Evolutionary conservation across 1,140 invertebrate species (phyloP).

Genomic region (Steinernema khuongi): DNA sequence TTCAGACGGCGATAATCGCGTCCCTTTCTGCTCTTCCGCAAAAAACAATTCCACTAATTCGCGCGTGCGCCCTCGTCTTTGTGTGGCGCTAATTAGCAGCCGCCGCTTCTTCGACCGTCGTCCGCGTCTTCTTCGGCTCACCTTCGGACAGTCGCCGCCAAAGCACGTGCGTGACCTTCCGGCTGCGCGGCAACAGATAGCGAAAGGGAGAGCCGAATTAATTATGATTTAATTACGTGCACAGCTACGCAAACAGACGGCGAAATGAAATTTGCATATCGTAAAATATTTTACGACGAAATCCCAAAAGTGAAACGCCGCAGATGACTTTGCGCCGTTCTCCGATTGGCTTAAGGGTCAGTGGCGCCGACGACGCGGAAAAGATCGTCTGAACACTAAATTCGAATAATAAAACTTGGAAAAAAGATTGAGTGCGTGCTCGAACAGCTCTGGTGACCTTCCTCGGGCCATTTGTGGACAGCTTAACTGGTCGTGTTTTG

Average conservation of each 20-base stretch:
- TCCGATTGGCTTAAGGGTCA: no score
- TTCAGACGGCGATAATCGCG: neutral
- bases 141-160: neutral
- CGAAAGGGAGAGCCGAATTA: neutral
- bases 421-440: no score
- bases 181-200: slow-evolving; percentile 4
- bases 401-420: no score
- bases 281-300: slow-evolving; percentile 3
- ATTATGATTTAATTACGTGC: slow-evolving; percentile 11
- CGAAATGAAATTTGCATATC: slow-evolving; percentile 12
- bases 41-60: slow-evolving; percentile 11
- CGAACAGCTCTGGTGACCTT: no score
- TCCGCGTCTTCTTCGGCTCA: neutral
- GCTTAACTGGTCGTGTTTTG: no score
- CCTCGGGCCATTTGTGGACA: no score
- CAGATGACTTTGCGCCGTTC: neutral
- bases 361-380: no score
- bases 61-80: slow-evolving; percentile 1
- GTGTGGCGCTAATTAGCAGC: slow-evolving; percentile 10
- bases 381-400: no score
- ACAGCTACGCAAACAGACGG: neutral
- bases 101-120: neutral
- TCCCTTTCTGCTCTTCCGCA: neutral
- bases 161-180: neutral
- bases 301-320: slow-evolving; percentile 15